Evolutionary conservation across 2,888 invertebrate genomes (phyloP).

Genomic region (Chrysolina haemoptera): DNA sequence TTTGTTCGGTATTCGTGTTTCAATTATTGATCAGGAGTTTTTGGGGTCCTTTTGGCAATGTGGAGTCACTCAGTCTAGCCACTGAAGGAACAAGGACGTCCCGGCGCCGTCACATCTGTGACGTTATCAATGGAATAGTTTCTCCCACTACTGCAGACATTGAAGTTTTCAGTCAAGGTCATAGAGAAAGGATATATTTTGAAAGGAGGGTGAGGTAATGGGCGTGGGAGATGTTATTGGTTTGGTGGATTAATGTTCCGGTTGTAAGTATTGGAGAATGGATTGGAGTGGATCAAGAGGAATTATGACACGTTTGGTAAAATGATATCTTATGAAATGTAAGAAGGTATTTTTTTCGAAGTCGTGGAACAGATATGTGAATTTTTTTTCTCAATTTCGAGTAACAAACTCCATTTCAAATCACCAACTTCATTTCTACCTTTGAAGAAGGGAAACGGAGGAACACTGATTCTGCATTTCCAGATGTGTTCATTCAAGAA

Average conservation of each 20-base stretch:
- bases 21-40: constrained; percentile 15
- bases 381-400: too few relatives aligned
- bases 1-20: constrained; percentile 7
- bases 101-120: constrained; percentile 13
- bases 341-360: too few relatives aligned
- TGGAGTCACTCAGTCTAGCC: constrained; percentile 20
- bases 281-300: background rate
- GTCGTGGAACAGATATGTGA: too few relatives aligned
- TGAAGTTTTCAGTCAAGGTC: constrained; percentile 19
- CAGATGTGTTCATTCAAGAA: too few relatives aligned
- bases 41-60: background rate
- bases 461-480: too few relatives aligned
- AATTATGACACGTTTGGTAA: too few relatives aligned
- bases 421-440: too few relatives aligned
- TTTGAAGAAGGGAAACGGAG: too few relatives aligned
- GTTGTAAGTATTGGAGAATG: background rate
- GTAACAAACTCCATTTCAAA: too few relatives aligned
- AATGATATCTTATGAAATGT: too few relatives aligned
- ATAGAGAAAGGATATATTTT: background rate
- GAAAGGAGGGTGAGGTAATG: background rate
- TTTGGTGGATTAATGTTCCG: background rate
- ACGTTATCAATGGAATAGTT: constrained; percentile 15
- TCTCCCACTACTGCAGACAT: constrained; percentile 8
- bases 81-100: constrained; percentile 8
- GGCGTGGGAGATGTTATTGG: background rate